These are phyloP conservation scores for Diuraphis noxia DNA, from an alignment of 1,140 invertebrate species.

Conservation along the genomic window DNA sequence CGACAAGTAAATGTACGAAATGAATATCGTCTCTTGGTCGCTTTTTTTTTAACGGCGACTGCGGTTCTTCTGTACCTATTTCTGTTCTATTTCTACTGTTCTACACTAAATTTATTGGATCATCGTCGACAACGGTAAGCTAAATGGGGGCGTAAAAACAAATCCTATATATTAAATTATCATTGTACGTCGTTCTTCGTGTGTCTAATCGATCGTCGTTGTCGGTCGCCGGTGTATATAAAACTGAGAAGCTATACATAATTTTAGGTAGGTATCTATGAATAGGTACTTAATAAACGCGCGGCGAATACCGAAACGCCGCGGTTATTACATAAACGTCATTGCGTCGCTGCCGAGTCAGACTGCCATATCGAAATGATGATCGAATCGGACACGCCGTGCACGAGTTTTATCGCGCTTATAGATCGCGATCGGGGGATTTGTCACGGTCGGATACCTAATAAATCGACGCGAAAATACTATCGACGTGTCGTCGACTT, in stretches of 20 bases:
- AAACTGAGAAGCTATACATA: neutral
- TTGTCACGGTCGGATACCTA: slow-evolving; percentile 22
- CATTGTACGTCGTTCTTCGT: neutral
- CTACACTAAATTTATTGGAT: neutral
- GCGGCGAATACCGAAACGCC: slow-evolving; percentile 1
- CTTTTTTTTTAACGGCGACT: neutral
- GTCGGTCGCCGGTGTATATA: neutral
- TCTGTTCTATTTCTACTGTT: no score
- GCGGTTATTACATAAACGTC: slow-evolving; percentile 10
- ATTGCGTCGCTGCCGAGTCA: neutral
- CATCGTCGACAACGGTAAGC: neutral
- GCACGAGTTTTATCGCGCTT: neutral
- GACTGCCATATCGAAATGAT: neutral
- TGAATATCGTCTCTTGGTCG: neutral
- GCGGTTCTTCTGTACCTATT: neutral
- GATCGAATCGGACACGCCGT: neutral
- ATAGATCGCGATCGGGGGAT: neutral
- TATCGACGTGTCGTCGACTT: neutral
- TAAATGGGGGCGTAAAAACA: neutral
- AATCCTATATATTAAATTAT: neutral
- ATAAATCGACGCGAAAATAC: slow-evolving; percentile 1
- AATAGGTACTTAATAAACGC: neutral
- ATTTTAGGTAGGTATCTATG: neutral
- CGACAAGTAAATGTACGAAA: neutral
- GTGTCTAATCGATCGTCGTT: slow-evolving; percentile 32